A percentile compares a stretch with the other conserved stretches of the same genome.
Conservation (phyloP, 2,113 vertebrate genomes). For the Drymodes brunneopygia region DNA sequence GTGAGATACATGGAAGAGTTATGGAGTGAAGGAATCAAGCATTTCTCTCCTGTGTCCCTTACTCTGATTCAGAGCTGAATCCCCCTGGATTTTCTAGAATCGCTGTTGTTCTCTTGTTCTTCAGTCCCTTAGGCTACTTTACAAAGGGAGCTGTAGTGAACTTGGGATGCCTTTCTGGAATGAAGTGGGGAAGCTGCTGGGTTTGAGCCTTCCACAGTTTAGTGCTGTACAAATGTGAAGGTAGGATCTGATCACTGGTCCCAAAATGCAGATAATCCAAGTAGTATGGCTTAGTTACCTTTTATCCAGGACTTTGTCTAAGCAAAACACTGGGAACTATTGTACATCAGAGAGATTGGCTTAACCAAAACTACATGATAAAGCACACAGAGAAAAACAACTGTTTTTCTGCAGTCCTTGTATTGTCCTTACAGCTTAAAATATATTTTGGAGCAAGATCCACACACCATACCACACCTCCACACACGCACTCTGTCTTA, state of each 20-base stretch:
- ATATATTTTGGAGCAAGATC: neutral
- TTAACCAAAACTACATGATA: neutral
- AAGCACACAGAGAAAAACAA: neutral
- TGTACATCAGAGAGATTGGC: neutral
- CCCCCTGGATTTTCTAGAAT: neutral
- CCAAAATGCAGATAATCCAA: neutral
- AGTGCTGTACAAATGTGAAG: neutral
- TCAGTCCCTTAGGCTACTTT: neutral
- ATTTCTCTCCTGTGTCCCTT: neutral
- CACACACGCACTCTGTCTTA: neutral
- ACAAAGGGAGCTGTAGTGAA: neutral
- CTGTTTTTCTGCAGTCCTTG: neutral
- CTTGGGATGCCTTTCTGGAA: neutral
- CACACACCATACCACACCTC: rapidly evolving
- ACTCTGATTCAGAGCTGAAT: neutral
- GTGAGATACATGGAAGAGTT: neutral
- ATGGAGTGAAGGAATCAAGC: neutral
- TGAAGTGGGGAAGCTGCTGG: neutral
- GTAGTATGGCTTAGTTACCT: neutral
- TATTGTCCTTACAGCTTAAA: neutral
- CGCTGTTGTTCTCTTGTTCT: neutral
- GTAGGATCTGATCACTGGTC: neutral
- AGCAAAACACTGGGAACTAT: neutral
- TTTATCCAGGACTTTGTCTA: neutral
- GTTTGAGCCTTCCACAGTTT: neutral